Evolutionary conservation across 2,113 vertebrate species (phyloP), one percentile per base, ranked within the genome.

Genomic region (Prochilodus magdalenae): DNA sequence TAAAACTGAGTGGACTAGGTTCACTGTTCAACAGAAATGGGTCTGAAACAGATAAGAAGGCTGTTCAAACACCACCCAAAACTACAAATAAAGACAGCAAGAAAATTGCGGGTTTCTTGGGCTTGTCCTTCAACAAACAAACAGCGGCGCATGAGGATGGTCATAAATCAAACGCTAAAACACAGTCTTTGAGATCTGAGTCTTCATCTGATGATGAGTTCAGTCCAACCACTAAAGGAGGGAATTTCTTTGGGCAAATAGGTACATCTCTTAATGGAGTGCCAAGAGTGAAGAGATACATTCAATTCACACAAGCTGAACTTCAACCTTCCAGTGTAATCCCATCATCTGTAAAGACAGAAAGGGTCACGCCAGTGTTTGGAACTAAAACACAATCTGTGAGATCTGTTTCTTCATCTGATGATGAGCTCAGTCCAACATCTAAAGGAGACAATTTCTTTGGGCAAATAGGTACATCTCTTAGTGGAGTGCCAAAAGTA

Each of bases 21-120:
- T 44, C 40, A 44, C 59, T 30, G 16, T 74, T 79, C 40, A 78
- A 75, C 71, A 79, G 33, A 75, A 49, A 30, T 15, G 76, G 73
- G 55, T 22, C 71, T 81, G 79, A 81, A 73, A 65, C 66, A 65
- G 47, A 76, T 51, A 30, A 79, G 36, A 53, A 33, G 18, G 62
- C 26, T 22, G 62, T 57, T 63, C 62, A 67, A 51, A 1, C 62
- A 6, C n/a, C 33, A 47, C 40, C 80, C n/a, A 44, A 59, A 51
- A 47, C 24, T 73, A 49, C 60, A 67, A 77, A 13, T 55, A 63
- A 44, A 44, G 40, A 44, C 40, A 44, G 40, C 8, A 7, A 10
- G 8, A 44, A 44, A 11, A 11, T 44, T 44, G 40, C 5, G 40
- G 40, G 40, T 44, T 7, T 44, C 40, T 44, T 44, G 40, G 40